Conservation (phyloP, 2,113 vertebrate genomes). For the Marmota flaviventris region DNA sequence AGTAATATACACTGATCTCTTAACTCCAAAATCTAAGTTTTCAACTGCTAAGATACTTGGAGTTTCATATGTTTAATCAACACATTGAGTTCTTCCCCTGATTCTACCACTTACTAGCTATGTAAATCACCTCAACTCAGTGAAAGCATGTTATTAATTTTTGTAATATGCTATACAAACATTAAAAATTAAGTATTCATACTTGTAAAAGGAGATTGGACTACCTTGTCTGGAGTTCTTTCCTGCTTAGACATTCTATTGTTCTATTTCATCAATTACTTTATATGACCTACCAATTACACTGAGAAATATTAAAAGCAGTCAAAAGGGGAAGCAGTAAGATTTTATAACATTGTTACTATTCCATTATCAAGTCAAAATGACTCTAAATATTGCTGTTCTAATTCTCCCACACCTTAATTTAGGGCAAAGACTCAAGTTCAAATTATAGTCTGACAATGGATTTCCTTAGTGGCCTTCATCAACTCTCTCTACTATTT, state of each 20-base stretch:
- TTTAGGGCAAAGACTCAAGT: conserved; percentile 29
- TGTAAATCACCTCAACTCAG: neutral
- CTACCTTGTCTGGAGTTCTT: neutral
- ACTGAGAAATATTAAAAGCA: conserved; percentile 45
- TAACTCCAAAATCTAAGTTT: neutral
- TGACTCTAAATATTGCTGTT: neutral
- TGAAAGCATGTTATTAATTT: neutral
- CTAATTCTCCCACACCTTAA: neutral
- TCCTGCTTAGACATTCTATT: neutral
- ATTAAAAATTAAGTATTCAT: conserved; percentile 16
- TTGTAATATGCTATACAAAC: neutral
- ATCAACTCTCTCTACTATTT: neutral
- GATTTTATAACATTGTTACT: conserved; percentile 28
- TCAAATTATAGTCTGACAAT: conserved; percentile 61
- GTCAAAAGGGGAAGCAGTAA: neutral
- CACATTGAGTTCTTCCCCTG: neutral
- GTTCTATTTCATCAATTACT: conserved; percentile 4
- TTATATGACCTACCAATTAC: neutral
- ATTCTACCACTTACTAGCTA: neutral
- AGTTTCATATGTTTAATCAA: neutral
- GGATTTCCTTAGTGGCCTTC: conserved; percentile 11
- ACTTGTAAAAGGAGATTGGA: neutral
- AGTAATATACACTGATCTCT: neutral
- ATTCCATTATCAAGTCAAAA: conserved; percentile 44
- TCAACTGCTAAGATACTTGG: neutral